These are phyloP conservation scores for Drosophila equinoxialis DNA, from an alignment of 1,140 invertebrate species.

Conservation along the genomic window DNA sequence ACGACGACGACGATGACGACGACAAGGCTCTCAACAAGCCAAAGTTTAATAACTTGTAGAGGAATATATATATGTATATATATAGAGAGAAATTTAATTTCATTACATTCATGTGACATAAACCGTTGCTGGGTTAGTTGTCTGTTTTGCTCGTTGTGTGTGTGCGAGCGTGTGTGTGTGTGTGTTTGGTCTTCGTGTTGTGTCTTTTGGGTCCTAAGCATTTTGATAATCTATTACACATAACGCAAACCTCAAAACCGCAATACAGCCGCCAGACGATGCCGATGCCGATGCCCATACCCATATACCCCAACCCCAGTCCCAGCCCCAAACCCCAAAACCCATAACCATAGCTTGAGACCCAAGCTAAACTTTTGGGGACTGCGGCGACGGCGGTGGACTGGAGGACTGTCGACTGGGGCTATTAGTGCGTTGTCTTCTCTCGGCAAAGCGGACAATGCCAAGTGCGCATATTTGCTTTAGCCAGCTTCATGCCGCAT, in stretches of 20 bases:
- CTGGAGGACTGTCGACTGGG: constrained; percentile 22
- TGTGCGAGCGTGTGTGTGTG: constrained; percentile 17
- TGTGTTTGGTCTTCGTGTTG: constrained; percentile 41
- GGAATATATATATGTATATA: neutral
- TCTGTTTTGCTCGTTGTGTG: constrained; percentile 20
- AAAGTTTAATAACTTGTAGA: constrained; percentile 54
- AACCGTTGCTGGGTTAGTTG: constrained; percentile 57
- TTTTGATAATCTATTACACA: constrained; percentile 81
- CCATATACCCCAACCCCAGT: neutral
- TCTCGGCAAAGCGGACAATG: constrained; percentile 56
- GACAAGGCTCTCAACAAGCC: constrained; percentile 36
- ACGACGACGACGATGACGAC: constrained; percentile 1
- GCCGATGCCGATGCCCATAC: constrained; percentile 21
- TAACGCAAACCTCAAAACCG: constrained; percentile 76
- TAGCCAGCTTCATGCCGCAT: constrained; percentile 43
- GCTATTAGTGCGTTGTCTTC: constrained; percentile 79
- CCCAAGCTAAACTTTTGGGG: constrained; percentile 21
- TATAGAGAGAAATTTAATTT: constrained; percentile 75
- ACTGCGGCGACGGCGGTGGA: constrained; percentile 14
- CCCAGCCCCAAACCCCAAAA: neutral
- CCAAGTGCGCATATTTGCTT: constrained; percentile 78
- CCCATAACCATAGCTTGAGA: constrained; percentile 35
- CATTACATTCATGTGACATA: constrained; percentile 80
- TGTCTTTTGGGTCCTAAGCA: constrained; percentile 54
- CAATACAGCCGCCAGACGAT: constrained; percentile 55